Evolutionary conservation across 2,113 vertebrate species (phyloP).

Genomic region (Hylia prasina): DNA sequence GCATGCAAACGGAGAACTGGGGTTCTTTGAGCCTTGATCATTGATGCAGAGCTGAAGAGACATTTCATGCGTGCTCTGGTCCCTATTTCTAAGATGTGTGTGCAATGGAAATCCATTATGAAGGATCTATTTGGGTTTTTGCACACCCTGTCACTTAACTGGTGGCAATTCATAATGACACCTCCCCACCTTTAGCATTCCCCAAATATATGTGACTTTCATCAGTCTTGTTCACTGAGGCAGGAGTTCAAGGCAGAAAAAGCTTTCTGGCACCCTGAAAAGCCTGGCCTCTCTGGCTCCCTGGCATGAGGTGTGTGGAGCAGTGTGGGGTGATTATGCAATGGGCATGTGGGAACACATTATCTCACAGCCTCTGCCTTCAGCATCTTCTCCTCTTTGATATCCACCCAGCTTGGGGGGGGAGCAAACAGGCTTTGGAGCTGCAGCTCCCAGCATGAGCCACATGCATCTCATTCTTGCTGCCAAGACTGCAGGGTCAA

Average conservation of each 20-base stretch:
- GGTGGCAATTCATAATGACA: not conserved
- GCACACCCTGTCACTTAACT: not conserved
- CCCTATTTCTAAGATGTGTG: not conserved
- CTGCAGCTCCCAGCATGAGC: not conserved
- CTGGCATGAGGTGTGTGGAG: accelerated
- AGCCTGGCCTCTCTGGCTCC: not conserved
- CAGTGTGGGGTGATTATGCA: not conserved
- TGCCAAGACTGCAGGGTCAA: not conserved
- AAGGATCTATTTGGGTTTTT: not conserved
- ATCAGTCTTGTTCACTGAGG: not conserved
- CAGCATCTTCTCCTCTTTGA: not conserved
- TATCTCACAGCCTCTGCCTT: accelerated
- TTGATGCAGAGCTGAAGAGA: not conserved
- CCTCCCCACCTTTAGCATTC: not conserved
- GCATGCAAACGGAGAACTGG: not conserved
- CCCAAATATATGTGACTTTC: not conserved
- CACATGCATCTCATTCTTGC: not conserved
- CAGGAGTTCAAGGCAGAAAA: not conserved
- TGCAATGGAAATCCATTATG: not conserved
- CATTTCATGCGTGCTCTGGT: not conserved
- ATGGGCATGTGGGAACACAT: not conserved
- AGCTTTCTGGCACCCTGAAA: not conserved
- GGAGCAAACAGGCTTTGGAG: not conserved
- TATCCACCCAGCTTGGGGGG: not conserved
- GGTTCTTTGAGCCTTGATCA: not conserved